Conservation (phyloP, 2,888 invertebrate genomes). For the Pseudococcus viburni region DNA sequence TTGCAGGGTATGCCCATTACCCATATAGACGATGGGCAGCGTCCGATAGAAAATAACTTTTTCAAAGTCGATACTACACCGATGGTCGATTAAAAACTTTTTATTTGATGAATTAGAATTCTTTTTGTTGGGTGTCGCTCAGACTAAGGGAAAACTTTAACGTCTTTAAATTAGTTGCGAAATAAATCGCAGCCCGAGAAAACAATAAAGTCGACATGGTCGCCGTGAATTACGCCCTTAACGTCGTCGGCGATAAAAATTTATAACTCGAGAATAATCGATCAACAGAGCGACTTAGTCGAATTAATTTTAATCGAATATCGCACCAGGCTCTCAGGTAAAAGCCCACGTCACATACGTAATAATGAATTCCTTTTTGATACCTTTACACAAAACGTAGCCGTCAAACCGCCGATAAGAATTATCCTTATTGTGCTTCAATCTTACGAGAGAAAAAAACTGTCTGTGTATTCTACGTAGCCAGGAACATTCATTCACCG, state of each 20-base stretch:
- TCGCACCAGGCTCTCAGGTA: background rate
- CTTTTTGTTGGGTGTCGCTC: conserved; percentile 57
- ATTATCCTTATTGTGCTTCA: background rate
- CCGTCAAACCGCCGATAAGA: conserved; percentile 39
- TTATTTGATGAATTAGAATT: conserved; percentile 64
- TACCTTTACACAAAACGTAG: background rate
- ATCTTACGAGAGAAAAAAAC: background rate
- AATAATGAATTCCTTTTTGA: conserved; percentile 11
- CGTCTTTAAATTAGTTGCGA: conserved; percentile 19
- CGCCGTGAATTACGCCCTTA: background rate
- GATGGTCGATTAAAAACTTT: conserved; percentile 62
- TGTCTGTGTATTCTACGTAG: background rate
- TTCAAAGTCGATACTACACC: conserved; percentile 56
- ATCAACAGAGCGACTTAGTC: background rate
- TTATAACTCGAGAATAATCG: conserved; percentile 22
- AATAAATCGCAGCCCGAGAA: conserved; percentile 16
- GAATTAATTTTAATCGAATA: conserved; percentile 5
- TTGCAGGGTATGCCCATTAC: background rate
- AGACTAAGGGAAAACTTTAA: conserved; percentile 44
- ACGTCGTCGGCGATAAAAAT: background rate
- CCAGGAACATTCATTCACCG: background rate
- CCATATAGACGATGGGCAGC: background rate
- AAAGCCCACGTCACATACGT: background rate
- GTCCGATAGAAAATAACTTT: conserved; percentile 50
- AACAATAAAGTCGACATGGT: background rate